A percentile compares a stretch with the other conserved stretches of the same genome.
These are phyloP conservation scores for Eulacestoma nigropectus DNA, from an alignment of 2,113 vertebrate species.

Conservation along the genomic window DNA sequence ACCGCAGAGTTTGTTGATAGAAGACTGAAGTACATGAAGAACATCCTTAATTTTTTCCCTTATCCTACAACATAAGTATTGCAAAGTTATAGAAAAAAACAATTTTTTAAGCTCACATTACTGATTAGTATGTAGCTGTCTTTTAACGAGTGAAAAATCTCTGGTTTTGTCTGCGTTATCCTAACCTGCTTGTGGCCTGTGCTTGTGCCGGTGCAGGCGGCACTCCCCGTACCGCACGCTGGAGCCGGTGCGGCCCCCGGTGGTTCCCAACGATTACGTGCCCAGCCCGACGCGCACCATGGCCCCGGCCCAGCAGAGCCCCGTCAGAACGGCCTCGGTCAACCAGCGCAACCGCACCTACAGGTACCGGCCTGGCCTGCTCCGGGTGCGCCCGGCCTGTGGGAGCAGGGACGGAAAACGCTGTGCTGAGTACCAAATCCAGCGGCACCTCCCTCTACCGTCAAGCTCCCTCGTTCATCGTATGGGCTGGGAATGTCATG, in stretches of 20 bases:
- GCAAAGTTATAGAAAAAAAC: fast-evolving
- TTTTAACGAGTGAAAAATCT: background rate
- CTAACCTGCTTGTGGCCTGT: conserved; percentile 25
- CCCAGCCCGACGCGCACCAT: conserved; percentile 95
- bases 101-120: background rate
- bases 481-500: background rate
- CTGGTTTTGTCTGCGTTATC: background rate
- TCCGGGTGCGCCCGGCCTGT: background rate
- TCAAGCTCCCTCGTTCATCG: background rate
- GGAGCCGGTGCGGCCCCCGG: conserved; percentile 97
- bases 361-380: conserved; percentile 78
- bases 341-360: conserved; percentile 99
- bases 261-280: conserved; percentile 99
- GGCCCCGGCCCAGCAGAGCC: conserved; percentile 92
- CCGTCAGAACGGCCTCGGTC: conserved; percentile 93
- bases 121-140: background rate
- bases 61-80: background rate
- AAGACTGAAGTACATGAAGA: background rate
- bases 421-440: background rate
- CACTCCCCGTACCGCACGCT: conserved; percentile 98
- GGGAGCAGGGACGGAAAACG: background rate
- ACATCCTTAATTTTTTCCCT: background rate
- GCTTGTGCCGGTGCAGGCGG: conserved; percentile 82
- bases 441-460: background rate
- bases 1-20: background rate